Base-by-base conservation (phyloP, 1,140 invertebrate species). In the Heliconius hewitsoni region DNA sequence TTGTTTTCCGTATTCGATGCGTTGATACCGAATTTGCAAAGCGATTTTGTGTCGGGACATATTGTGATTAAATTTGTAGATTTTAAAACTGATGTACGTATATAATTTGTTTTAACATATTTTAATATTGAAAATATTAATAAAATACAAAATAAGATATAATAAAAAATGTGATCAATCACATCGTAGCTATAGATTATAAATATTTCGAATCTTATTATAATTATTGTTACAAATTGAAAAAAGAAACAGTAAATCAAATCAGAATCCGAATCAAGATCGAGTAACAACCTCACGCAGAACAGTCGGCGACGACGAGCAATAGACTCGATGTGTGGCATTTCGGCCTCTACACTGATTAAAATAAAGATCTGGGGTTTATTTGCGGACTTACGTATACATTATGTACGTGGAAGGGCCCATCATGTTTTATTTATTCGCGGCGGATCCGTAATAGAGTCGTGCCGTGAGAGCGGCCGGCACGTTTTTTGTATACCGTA, bases 351-450 rank as follows among this genome's bases (percentile, higher is more conserved):
- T 81, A 81, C 39, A 30, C 73, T 73, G 74, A 81, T 81, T 81
- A 77, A 78, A 81, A 81, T 81, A 81, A 78, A 78, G 80, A 77
- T 39, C 50, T 19, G 37, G 71, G 55, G 80, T 73, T 78, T 81
- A 75, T 75, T 27, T 37, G 76, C 72, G 55, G 66, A 30, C n/a
- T 66, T 81, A 70, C 87, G 83, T 91, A 89, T 87, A 87, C 87
- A 89, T 91, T 81, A 87, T 89, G 85, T 92, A 91, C 86, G 91
- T 91, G 93, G 91, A 92, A 92, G 90, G 90, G 92, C 89, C 83
- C 92, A 85, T 92, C 93, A 94, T 94, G 93, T 94, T 94, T 94
- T 94, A 94, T 94, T 94, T 94, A 94, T 94, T 90, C 89, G 88
- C 89, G 85, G 86, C 87, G 85, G 89, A 91, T 89, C 90, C 82